Evolutionary conservation across 2,113 vertebrate genomes (phyloP).

Genomic region (Rutilus rutilus): DNA sequence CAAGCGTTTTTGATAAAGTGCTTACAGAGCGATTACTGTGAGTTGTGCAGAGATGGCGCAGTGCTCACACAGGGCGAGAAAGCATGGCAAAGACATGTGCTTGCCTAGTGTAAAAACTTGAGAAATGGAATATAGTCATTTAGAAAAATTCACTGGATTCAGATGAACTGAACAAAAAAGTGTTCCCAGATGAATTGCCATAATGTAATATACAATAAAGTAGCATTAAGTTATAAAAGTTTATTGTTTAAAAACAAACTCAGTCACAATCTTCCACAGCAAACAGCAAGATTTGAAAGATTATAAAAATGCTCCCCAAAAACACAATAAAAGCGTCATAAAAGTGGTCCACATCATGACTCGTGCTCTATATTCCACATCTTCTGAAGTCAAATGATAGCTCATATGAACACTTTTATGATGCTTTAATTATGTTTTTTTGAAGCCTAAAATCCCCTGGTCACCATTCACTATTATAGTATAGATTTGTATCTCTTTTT

Average conservation of each 20-base stretch:
- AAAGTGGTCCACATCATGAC: background rate
- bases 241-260: background rate
- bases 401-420: background rate
- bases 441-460: too few relatives aligned
- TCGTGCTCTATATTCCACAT: background rate
- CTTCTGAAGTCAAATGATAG: background rate
- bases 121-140: background rate
- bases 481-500: background rate
- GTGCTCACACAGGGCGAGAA: conserved; percentile 58
- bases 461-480: background rate
- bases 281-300: background rate
- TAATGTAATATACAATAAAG: background rate
- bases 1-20: conserved; percentile 79
- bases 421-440: too few relatives aligned
- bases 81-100: conserved; percentile 33
- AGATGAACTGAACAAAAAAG: background rate
- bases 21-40: conserved; percentile 75
- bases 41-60: conserved; percentile 75
- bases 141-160: background rate
- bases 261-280: background rate
- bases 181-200: background rate
- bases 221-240: background rate
- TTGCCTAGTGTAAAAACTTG: background rate
- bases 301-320: background rate
- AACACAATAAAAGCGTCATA: too few relatives aligned